These are phyloP conservation scores for Hylaea fasciaria DNA, from an alignment of 2,888 invertebrate genomes.

Conservation along the genomic window DNA sequence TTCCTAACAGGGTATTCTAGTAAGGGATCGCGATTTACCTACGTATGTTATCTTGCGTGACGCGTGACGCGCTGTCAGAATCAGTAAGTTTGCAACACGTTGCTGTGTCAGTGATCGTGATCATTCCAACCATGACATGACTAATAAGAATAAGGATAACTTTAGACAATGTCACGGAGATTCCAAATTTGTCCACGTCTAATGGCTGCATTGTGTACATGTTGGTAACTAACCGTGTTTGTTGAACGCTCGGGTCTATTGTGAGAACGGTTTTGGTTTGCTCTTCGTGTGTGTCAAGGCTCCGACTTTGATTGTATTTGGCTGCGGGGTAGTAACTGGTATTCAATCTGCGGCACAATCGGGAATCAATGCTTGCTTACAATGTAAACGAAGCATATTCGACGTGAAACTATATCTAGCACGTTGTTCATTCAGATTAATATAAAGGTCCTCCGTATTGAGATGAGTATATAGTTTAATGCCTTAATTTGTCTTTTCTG, in stretches of 20 bases:
- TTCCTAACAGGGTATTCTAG: too few relatives aligned
- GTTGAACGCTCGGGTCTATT: constrained; percentile 42
- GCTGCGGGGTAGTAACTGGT: constrained; percentile 21
- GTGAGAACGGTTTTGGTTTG: constrained; percentile 58
- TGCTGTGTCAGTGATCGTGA: too few relatives aligned
- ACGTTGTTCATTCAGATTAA: constrained; percentile 9
- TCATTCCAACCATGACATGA: constrained; percentile 8
- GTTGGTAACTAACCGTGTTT: neutral
- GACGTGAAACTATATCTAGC: constrained; percentile 2
- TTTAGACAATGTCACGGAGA: constrained; percentile 26
- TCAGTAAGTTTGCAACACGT: too few relatives aligned
- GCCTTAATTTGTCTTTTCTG: constrained; percentile 15
- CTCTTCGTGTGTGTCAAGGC: constrained; percentile 62
- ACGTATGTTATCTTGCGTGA: too few relatives aligned
- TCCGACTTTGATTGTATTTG: constrained; percentile 60
- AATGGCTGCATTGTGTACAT: constrained; percentile 31
- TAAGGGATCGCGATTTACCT: too few relatives aligned
- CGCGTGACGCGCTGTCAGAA: too few relatives aligned
- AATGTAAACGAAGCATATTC: constrained; percentile 36
- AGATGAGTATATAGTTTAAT: constrained; percentile 15
- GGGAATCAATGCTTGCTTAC: constrained; percentile 54
- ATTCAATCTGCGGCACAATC: constrained; percentile 43
- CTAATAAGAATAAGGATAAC: constrained; percentile 28
- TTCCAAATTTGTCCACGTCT: constrained; percentile 29
- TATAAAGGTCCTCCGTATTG: constrained; percentile 12